Percentiles rank a stretch among this genome's conserved stretches.
Conservation (phyloP, 2,113 vertebrate genomes). For the Alethe castanea region DNA sequence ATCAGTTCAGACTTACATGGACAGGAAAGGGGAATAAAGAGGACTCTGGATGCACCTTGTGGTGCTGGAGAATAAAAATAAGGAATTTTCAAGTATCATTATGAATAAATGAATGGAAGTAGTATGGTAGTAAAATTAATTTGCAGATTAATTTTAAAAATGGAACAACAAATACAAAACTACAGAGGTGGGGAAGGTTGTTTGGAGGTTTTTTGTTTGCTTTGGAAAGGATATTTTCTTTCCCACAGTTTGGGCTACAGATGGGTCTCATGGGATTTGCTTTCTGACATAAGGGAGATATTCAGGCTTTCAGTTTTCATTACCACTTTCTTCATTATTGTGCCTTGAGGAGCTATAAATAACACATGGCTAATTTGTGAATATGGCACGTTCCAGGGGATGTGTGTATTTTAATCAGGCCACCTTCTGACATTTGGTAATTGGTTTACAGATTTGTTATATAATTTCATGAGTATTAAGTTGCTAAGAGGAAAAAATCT, state of each 20-base stretch:
- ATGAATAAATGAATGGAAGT: background rate
- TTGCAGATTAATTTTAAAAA: background rate
- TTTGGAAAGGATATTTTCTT: background rate
- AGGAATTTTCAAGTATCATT: background rate
- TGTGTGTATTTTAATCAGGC: conserved; percentile 61
- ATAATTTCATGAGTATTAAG: conserved; percentile 55
- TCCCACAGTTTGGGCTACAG: background rate
- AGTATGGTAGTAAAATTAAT: background rate
- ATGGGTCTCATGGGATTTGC: conserved; percentile 32
- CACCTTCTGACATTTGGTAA: conserved; percentile 58
- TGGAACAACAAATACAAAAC: background rate
- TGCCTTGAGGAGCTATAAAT: conserved; percentile 63
- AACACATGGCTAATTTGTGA: conserved; percentile 66
- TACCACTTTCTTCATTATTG: conserved; percentile 41
- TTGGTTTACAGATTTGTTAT: conserved; percentile 60
- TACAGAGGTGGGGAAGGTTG: accelerated
- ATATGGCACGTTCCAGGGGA: conserved; percentile 20
- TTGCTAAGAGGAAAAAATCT: background rate
- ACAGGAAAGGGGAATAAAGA: background rate
- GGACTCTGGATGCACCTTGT: background rate
- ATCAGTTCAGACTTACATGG: accelerated
- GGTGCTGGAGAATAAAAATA: background rate
- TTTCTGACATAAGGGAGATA: conserved; percentile 36
- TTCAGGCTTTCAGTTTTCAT: conserved; percentile 60
- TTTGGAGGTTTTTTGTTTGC: background rate